phyloP scores from a whole-genome alignment of 1,140 invertebrate genomes.

The Neoseiulus cucumeris region DNA sequence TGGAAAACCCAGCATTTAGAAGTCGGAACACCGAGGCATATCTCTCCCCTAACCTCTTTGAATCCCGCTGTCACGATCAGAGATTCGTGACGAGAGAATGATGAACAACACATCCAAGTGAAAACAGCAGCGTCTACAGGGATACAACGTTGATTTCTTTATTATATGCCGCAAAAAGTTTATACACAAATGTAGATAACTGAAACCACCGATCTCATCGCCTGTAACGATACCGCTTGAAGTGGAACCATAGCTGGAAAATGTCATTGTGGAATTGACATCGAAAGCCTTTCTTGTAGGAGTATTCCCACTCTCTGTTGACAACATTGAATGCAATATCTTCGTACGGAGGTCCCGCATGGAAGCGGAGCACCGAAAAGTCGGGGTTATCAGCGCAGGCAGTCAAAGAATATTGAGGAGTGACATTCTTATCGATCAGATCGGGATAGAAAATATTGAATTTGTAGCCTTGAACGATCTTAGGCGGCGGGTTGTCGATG shows the following conservation, averaged over 20 bases:
- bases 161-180: no score
- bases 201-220: constrained; percentile 37
- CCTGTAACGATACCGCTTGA: constrained; percentile 88
- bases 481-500: constrained; percentile 98
- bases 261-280: constrained; percentile 99
- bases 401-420: constrained; percentile 81
- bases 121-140: no score
- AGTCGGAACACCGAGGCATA: no score
- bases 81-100: no score
- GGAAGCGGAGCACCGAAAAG: constrained; percentile 83
- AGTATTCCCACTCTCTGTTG: constrained; percentile 97
- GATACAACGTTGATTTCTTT: no score
- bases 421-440: constrained; percentile 80
- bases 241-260: constrained; percentile 98
- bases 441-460: constrained; percentile 99
- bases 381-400: constrained; percentile 77
- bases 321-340: constrained; percentile 99
- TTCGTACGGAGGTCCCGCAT: constrained; percentile 94
- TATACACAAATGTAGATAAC: no score
- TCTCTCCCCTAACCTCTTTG: no score
- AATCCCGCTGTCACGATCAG: no score
- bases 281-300: constrained; percentile 88
- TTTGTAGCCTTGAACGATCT: constrained; percentile 99
- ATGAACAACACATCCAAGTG: no score
- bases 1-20: no score